Evolutionary conservation across 35 echinoderm and acorn worm genomes (phyloP).

Genomic region (Apostichopus californicus): DNA sequence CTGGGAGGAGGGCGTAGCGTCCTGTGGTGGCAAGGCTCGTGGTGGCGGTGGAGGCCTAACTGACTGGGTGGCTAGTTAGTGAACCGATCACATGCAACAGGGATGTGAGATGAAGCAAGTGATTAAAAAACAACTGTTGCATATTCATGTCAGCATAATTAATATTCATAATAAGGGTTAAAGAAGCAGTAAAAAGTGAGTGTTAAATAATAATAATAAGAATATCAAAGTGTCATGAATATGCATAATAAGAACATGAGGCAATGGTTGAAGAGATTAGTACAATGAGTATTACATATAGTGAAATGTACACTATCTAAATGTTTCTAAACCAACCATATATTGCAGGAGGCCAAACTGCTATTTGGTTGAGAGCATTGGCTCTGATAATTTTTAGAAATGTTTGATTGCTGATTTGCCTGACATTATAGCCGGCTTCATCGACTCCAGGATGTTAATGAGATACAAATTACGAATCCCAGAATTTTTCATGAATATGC

Average conservation of each 20-base stretch:
- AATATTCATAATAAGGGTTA: conserved; percentile 8
- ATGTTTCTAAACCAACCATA: too few relatives aligned
- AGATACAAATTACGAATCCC: too few relatives aligned
- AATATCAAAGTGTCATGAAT: not conserved
- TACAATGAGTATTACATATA: not conserved
- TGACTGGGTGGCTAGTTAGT: conserved; percentile 52
- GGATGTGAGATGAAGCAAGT: not conserved
- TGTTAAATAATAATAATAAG: not conserved
- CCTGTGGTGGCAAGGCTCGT: conserved; percentile 36
- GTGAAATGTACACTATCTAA: not conserved
- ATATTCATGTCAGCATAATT: not conserved
- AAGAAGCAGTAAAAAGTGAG: not conserved
- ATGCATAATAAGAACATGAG: not conserved
- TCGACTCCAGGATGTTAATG: too few relatives aligned
- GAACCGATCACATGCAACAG: conserved; percentile 56
- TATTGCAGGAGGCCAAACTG: too few relatives aligned
- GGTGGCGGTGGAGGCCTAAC: conserved; percentile 29
- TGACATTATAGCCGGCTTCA: too few relatives aligned
- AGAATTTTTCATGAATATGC: too few relatives aligned
- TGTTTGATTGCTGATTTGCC: too few relatives aligned
- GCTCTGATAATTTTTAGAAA: too few relatives aligned
- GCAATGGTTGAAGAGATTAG: not conserved
- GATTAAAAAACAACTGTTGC: not conserved
- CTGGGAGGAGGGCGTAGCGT: conserved; percentile 22
- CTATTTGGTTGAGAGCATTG: too few relatives aligned